Base-by-base conservation (phyloP, 2,113 vertebrate genomes). In the rat (Rattus norvegicus) region DNA sequence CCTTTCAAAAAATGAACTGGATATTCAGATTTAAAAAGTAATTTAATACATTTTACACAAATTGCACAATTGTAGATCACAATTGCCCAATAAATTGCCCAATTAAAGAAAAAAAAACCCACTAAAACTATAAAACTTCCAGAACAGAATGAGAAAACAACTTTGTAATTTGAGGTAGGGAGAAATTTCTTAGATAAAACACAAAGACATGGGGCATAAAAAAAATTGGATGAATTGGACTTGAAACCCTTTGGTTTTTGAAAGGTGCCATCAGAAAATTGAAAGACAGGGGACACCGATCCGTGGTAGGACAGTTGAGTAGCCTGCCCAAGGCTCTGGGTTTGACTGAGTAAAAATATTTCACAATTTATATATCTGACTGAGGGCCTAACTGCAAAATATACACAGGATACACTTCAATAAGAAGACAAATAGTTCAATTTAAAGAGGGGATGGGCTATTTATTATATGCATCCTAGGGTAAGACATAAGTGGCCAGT, bases 101-200 rank as follows among this genome's bases (percentile, higher is more conserved):
- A 92, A 73, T 20, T 80, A 36, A 90, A 92, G 77, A 59, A 90
- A n/a, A 81, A 92, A 77, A 43, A 43, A 43, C 43, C 43, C 43
- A 61, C 24, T 63, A 49, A 85, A 84, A 73, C 7, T 73, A 52
- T 72, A 54, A 83, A 65, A 65, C 36, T 91, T 91, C 52, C 56
- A 92, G 47, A 85, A 72, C 56, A 93, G 75, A 92, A 69, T 12
- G 61, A 91, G 52, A 54, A 11, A 88, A 88, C 65, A 28, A 88
- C 30, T 89, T 95, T 72, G 52, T 6, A 94, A 13, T 61, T 24
- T 72, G 56, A 28, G 20, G 2, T 13, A 79, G 52, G 91, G 24
- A 69, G 49, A 92, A 28, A 52, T 36, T 88, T 88, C 20, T 79
- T 85, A 84, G 61, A 28, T 63, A 72, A 88, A 59, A 63, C 20